Evolutionary conservation across 2,888 invertebrate species (phyloP).

Genomic region (Neoaliturus tenellus): DNA sequence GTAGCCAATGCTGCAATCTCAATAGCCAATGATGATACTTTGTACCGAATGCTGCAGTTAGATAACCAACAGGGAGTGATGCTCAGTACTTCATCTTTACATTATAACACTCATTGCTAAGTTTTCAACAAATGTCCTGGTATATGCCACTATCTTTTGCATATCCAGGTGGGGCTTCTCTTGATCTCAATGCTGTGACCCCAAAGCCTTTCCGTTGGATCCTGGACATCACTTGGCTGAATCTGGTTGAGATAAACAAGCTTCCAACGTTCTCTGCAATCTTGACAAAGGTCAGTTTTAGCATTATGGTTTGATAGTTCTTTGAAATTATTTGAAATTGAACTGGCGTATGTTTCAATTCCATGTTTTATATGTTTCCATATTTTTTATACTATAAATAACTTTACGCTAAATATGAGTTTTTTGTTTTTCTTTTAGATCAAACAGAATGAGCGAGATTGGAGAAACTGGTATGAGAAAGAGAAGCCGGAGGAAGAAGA

Average conservation of each 20-base stretch:
- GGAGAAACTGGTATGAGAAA: slow-evolving; percentile 94
- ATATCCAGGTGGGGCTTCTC: slow-evolving; percentile 85
- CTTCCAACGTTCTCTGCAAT: slow-evolving; percentile 87
- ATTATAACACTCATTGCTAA: too few relatives aligned
- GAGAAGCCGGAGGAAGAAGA: slow-evolving; percentile 95
- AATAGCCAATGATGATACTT: too few relatives aligned
- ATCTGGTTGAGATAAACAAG: slow-evolving; percentile 95
- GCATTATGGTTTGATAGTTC: neutral
- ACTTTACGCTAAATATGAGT: too few relatives aligned
- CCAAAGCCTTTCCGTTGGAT: slow-evolving; percentile 98
- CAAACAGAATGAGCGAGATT: slow-evolving; percentile 89
- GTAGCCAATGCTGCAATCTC: too few relatives aligned
- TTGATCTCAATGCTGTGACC: slow-evolving; percentile 93
- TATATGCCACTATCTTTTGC: too few relatives aligned
- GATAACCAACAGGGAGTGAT: too few relatives aligned
- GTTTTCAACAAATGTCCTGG: too few relatives aligned
- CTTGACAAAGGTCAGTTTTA: slow-evolving; percentile 79
- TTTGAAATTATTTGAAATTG: too few relatives aligned
- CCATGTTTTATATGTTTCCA: too few relatives aligned
- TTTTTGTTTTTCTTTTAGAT: slow-evolving; percentile 80
- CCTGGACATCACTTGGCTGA: slow-evolving; percentile 96
- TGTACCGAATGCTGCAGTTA: too few relatives aligned
- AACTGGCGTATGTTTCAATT: neutral
- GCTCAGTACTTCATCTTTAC: too few relatives aligned
- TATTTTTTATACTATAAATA: too few relatives aligned